A percentile compares a stretch with the other conserved stretches of the same genome.
Conservation (phyloP, 2,797 vertebrate species). For the Rhinophrynus dorsalis region DNA sequence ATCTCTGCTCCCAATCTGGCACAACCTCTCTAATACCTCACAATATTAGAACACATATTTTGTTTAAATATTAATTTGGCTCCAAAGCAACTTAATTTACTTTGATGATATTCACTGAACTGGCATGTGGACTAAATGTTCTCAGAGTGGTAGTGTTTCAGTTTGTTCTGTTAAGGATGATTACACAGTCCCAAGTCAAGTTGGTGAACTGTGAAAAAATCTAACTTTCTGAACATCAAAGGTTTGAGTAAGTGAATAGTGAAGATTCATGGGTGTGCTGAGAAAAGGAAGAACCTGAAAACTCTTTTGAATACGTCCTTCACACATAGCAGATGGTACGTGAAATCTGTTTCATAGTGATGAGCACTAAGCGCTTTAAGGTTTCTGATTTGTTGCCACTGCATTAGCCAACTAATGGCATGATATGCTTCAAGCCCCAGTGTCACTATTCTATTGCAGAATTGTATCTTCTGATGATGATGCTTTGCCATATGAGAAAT, state of each 20-base stretch:
- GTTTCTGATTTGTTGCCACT: slow-evolving; percentile 52
- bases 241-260: slow-evolving; percentile 48
- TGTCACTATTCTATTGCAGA: neutral
- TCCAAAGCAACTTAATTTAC: neutral
- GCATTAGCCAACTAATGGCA: slow-evolving; percentile 51
- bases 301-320: slow-evolving; percentile 54
- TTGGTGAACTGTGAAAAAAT: slow-evolving; percentile 41
- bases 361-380: slow-evolving; percentile 42
- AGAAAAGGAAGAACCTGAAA: slow-evolving; percentile 41
- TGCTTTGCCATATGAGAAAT: slow-evolving; percentile 1
- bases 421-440: slow-evolving; percentile 19
- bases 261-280: slow-evolving; percentile 53
- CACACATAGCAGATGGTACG: slow-evolving; percentile 58
- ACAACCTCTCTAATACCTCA: neutral
- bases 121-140: slow-evolving; percentile 1
- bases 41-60: slow-evolving; percentile 1
- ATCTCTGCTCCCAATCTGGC: neutral
- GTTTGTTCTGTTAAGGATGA: neutral
- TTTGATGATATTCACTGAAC: neutral
- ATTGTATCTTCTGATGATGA: neutral
- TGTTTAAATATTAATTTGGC: slow-evolving; percentile 24
- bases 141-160: neutral
- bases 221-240: slow-evolving; percentile 52
- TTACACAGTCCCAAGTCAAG: slow-evolving; percentile 29
- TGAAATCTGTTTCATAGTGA: slow-evolving; percentile 58